Evolutionary conservation across 53 echinoderm and acorn worm species (phyloP), one percentile per base, ranked within the genome.

Genomic region (Henricia sp.): DNA sequence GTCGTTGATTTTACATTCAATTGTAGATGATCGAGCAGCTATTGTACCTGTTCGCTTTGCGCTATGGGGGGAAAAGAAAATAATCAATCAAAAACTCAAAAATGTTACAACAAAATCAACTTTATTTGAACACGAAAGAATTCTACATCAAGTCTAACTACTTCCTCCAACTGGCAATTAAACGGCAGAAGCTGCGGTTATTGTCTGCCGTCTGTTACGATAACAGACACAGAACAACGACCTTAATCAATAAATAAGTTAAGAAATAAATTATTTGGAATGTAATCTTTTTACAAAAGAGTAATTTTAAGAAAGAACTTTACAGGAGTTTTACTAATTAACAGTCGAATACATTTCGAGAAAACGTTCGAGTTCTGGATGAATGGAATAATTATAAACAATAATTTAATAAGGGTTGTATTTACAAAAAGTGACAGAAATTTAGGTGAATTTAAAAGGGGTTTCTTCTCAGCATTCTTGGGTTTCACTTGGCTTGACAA

Each of bases 141-240:
- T 16, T 14, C 10, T 28, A 35, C 52, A 48, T 16, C 35, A 30
- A 73, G 50, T 50, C 71, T 60, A 0, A 11, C 73, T 73, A 73
- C 73, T 54, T 68, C 17, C n/a, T 42, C 73, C n/a, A n/a, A 73
- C 50, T 73, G 73, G 73, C 73, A 73, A 73, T 73, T 54, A 35
- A 54, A 36, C 73, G 73, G 73, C 73, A 73, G 10, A 35, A 35
- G 53, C 73, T 52, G 0, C 2, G 16, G 73, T n/a, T 50, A 73
- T 52, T 64, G 10, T 14, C 4, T 26, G 36, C 28, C 28, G 26
- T 37, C 24, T 52, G n/a, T n/a, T n/a, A n/a, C n/a, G n/a, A n/a
- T 73, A 23, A 14, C 38, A 46, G 48, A 46, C 19, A 40, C 67
- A 38, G 67, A 67, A 67, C 40, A 39, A 67, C 37, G 38, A 19